phyloP scores from a whole-genome alignment of 1,140 invertebrate species.

The Lucilia sericata region DNA sequence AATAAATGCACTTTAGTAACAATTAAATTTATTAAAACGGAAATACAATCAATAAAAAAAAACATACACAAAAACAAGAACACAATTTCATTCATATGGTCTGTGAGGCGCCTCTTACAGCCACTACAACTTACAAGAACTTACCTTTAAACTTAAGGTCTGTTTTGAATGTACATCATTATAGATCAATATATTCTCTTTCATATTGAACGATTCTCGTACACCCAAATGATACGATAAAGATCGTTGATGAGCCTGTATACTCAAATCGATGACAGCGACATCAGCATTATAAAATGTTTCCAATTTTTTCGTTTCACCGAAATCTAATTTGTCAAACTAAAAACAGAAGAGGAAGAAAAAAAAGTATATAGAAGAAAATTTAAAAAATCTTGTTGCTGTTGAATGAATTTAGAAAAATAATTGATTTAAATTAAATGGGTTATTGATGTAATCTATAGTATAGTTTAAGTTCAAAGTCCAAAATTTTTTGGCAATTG shows the following conservation, averaged over 20 bases:
- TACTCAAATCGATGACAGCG: constrained; percentile 93
- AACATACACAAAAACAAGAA: not conserved
- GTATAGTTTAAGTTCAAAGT: too few relatives aligned
- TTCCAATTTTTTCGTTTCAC: constrained; percentile 85
- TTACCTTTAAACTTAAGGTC: constrained; percentile 86
- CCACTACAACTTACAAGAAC: constrained; percentile 46
- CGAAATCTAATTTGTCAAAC: constrained; percentile 90
- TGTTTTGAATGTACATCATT: constrained; percentile 91
- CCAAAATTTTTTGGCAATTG: too few relatives aligned
- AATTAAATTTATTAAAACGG: not conserved
- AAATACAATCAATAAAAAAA: not conserved
- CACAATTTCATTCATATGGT: too few relatives aligned
- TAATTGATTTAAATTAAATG: too few relatives aligned
- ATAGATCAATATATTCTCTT: constrained; percentile 94
- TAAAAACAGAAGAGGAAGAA: constrained; percentile 59
- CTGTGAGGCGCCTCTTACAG: not conserved
- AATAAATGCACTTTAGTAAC: not conserved
- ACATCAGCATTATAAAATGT: constrained; percentile 98
- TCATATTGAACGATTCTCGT: constrained; percentile 98
- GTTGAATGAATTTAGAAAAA: not conserved
- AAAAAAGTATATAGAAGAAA: not conserved
- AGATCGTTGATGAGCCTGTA: constrained; percentile 89
- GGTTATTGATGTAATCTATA: too few relatives aligned
- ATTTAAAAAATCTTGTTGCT: constrained; percentile 3
- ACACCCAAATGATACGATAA: constrained; percentile 98